phyloP scores from a whole-genome alignment of 1,140 invertebrate species.

The Drosophila auraria region DNA sequence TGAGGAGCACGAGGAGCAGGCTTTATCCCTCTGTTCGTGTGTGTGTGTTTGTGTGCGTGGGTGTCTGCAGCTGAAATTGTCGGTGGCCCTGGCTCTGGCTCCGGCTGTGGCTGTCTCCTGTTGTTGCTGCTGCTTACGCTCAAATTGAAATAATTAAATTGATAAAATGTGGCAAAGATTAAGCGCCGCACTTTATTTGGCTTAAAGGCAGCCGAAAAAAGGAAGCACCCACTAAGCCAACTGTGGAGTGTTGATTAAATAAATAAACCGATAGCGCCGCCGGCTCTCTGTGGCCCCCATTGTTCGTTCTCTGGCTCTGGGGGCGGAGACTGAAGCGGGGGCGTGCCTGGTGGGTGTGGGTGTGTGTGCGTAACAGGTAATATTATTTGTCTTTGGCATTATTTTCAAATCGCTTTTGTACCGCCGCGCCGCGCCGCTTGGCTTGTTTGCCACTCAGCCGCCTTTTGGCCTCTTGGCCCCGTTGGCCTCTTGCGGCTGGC shows the following conservation, averaged over 20 bases:
- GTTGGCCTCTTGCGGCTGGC: constrained; percentile 20
- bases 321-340: not conserved
- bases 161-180: constrained; percentile 84
- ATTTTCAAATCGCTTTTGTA: constrained; percentile 82
- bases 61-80: constrained; percentile 27
- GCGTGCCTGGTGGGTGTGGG: not conserved
- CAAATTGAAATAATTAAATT: constrained; percentile 84
- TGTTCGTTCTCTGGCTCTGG: not conserved
- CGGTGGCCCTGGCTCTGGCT: constrained; percentile 41
- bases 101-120: constrained; percentile 56
- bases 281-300: constrained; percentile 36
- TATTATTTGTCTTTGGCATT: constrained; percentile 82
- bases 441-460: constrained; percentile 53
- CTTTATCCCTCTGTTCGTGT: constrained; percentile 27
- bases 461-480: constrained; percentile 49
- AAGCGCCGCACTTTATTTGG: constrained; percentile 82
- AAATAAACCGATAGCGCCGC: constrained; percentile 74
- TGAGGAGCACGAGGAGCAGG: constrained; percentile 1
- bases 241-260: constrained; percentile 84
- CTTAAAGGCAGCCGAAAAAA: constrained; percentile 74
- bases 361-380: constrained; percentile 74
- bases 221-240: constrained; percentile 69
- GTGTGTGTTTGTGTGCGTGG: constrained; percentile 26
- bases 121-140: constrained; percentile 74
- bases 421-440: constrained; percentile 46